Base-by-base conservation (phyloP, 2,888 invertebrate species). In the Ametastegia equiseti region DNA sequence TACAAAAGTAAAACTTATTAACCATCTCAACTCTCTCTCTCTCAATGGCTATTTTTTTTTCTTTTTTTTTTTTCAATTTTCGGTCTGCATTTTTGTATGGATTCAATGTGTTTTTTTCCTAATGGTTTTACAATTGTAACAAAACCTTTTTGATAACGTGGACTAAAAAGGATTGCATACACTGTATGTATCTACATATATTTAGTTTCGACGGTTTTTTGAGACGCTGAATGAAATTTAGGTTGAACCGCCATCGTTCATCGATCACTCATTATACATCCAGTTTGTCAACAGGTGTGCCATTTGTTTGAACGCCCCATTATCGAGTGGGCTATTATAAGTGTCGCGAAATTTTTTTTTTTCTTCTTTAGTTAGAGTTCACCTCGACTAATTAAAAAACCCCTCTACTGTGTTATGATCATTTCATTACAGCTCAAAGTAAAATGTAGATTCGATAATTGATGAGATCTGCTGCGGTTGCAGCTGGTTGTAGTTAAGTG, bases 201-300 rank as follows among this genome's bases (percentile, higher is more conserved):
- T 23, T 2, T 54, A 11, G 6, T 54, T 60, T 15, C 13, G 27
- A 27, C 13, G 60, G 39, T 63, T 15, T 63, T 63, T 63, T 33
- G 1, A 30, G 36, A 6, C 36, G 39, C 36, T 19, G 39, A 67
- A 39, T 67, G n/a, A 23, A 67, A 67, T 67, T 67, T 3, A 39
- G 36, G 7, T 39, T 19, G 0, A 39, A 39, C 65, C 60, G 5
- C n/a, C 23, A 60, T 13, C 30, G 60, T 60, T 30, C 60, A 30
- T 30, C 15, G 60, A 60, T 60, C 39, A 54, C 5, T 54, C 23
- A 67, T 67, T 23, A 39, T n/a, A n/a, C n/a, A n/a, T 6, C 65
- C 39, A 1, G 33, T 67, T 67, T 39, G 65, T 67, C 65, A 67
- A 67, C 65, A 67, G 65, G 65, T 67, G 65, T 67, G 39, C 65